Evolutionary conservation across 1,140 invertebrate species (phyloP).

Genomic region (Drepana arcuata): DNA sequence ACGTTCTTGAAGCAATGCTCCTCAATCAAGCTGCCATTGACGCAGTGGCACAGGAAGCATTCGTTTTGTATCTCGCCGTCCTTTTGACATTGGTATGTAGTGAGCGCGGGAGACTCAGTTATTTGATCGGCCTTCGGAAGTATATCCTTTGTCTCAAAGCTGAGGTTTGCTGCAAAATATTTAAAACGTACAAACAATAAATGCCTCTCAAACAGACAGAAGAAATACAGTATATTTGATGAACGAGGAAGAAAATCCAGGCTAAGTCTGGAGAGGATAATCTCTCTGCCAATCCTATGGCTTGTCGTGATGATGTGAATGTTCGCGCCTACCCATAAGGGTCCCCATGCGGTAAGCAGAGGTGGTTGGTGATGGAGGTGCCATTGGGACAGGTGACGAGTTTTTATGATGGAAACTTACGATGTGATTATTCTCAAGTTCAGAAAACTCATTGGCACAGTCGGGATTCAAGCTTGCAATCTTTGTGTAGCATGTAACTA

Average conservation of each 20-base stretch:
- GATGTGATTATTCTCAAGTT: too few species aligned
- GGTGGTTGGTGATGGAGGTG: too few species aligned
- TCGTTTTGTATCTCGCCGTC: conserved; percentile 25
- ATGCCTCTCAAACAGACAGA: not conserved
- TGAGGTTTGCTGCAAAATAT: not conserved
- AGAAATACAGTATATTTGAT: not conserved
- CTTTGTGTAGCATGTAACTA: too few species aligned
- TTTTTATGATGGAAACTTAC: too few species aligned
- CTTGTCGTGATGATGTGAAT: too few species aligned
- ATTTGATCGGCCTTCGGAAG: conserved; percentile 4
- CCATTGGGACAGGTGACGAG: too few species aligned
- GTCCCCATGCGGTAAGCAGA: too few species aligned
- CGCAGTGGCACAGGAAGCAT: conserved; percentile 47
- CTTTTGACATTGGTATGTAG: conserved; percentile 27
- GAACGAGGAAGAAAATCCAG: not conserved
- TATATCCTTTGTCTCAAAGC: conserved; percentile 1
- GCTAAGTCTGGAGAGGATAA: not conserved
- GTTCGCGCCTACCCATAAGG: too few species aligned
- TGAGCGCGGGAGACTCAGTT: conserved; percentile 27
- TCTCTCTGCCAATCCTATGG: not conserved
- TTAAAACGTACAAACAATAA: not conserved
- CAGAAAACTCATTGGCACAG: too few species aligned
- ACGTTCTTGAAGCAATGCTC: conserved; percentile 49
- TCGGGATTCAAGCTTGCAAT: too few species aligned
- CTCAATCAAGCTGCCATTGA: conserved; percentile 23